A percentile compares a stretch with the other conserved stretches of the same genome.
Conservation (phyloP, 2,113 vertebrate genomes). For the Sinocyclocheilus anshuiensis region DNA sequence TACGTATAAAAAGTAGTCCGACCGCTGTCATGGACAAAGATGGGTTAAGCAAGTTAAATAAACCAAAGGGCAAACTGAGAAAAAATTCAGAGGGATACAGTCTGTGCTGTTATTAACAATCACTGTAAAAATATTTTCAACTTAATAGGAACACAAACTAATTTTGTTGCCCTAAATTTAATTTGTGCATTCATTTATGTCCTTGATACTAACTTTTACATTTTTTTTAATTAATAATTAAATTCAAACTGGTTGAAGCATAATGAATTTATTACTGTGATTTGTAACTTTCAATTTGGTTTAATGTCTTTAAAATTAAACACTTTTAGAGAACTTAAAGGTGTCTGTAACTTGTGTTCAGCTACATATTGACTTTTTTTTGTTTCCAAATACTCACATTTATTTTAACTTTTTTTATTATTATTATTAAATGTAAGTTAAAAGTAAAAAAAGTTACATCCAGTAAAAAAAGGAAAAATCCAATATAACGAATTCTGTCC, state of each 20-base stretch:
- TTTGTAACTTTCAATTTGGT: neutral
- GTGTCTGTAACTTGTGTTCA: neutral
- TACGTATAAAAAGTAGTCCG: neutral
- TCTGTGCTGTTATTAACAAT: constrained; percentile 2
- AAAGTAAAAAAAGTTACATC: neutral
- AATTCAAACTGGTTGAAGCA: neutral
- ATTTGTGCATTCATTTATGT: neutral
- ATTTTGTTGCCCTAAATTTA: neutral
- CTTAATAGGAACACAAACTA: neutral
- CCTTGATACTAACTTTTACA: neutral
- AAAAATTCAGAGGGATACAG: neutral
- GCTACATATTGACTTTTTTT: neutral
- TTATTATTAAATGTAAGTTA: neutral
- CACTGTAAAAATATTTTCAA: neutral
- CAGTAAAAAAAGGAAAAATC: neutral
- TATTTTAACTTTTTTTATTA: neutral
- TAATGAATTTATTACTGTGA: neutral
- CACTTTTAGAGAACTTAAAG: neutral
- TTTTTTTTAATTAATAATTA: neutral
- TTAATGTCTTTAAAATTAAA: neutral
- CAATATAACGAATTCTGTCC: no score
- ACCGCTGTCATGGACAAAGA: constrained; percentile 43
- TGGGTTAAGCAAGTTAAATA: constrained; percentile 67
- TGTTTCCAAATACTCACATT: neutral
- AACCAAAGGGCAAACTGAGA: constrained; percentile 58